Evolutionary conservation across 1,140 invertebrate species (phyloP), one percentile per base, ranked within the genome.

Genomic region (Drosophila eugracilis): DNA sequence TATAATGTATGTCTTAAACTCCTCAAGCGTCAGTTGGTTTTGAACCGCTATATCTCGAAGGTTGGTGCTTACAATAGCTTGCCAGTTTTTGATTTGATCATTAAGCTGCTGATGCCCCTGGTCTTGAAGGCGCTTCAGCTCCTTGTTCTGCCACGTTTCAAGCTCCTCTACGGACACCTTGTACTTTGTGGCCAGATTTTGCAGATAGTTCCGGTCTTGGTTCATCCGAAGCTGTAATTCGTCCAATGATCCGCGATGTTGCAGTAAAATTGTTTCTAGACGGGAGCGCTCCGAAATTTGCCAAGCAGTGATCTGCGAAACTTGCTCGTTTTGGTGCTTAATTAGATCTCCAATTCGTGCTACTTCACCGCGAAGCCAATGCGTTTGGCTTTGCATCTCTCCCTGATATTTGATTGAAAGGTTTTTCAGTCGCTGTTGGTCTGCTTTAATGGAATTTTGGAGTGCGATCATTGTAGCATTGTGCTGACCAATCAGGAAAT

Each of bases 131-230:
- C 90, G 77, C 10, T 84, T 69, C 48, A 91, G 15, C 30, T 91
- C 90, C 19, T 77, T 49, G 2, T 77, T 58, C 34, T 91, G 90
- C 90, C 90, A 91, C 19, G 80, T 75, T 47, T 91, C 90, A 7
- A 91, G 42, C 41, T 91, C 90, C n/a, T 91, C 90, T 12, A 91
- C 83, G 12, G 75, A 80, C 4, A 91, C 78, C 4, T 86, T 78
- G 41, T 91, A 91, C 48, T 91, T 90, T 10, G 76, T 73, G 1
- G 90, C 90, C 42, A 91, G 32, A n/a, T 45, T 72, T 48, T 91
- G 78, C 0, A 91, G 54, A 19, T 91, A 90, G 39, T 45, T 74
- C 30, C 84, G 80, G 66, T 91, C 90, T 4, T 63, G 71, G 5
- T 67, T 73, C 47, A 91, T 90, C 32, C 89, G 84, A 14, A 78